Percentiles rank a stretch among this genome's conserved stretches.
Evolutionary conservation across 2,888 invertebrate genomes (phyloP).

Genomic region (Aspidiotus destructor): DNA sequence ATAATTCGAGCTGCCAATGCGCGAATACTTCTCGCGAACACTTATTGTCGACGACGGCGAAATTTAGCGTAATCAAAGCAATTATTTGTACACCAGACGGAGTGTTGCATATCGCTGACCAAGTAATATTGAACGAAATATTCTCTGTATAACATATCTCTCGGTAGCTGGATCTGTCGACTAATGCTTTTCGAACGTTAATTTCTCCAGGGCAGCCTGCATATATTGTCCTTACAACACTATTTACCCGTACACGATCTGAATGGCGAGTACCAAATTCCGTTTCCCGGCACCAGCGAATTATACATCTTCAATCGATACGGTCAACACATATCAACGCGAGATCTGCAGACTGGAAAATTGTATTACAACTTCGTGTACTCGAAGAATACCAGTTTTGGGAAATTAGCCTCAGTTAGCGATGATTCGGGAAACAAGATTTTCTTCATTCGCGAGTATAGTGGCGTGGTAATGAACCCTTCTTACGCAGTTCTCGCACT

Average conservation of each 20-base stretch:
- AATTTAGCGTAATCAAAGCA: slow-evolving; percentile 78
- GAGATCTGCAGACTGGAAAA: slow-evolving; percentile 88
- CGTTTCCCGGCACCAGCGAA: slow-evolving; percentile 69
- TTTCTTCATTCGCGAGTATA: slow-evolving; percentile 82
- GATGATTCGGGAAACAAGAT: slow-evolving; percentile 90
- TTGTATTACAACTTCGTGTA: slow-evolving; percentile 91
- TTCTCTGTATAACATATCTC: neutral
- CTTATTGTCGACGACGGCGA: slow-evolving; percentile 77
- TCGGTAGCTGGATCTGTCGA: neutral
- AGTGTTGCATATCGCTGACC: slow-evolving; percentile 91
- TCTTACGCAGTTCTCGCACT: neutral
- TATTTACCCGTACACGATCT: slow-evolving; percentile 78
- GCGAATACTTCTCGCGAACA: slow-evolving; percentile 44
- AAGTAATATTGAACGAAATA: slow-evolving; percentile 49
- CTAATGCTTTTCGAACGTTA: neutral
- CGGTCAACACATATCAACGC: slow-evolving; percentile 91
- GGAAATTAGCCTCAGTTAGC: slow-evolving; percentile 83
- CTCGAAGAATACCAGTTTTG: slow-evolving; percentile 92
- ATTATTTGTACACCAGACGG: slow-evolving; percentile 91
- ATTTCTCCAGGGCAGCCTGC: slow-evolving; percentile 55
- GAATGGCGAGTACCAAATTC: slow-evolving; percentile 56
- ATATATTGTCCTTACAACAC: slow-evolving; percentile 74
- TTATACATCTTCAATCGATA: slow-evolving; percentile 87
- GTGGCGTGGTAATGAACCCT: slow-evolving; percentile 57
- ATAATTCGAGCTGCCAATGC: slow-evolving; percentile 33